phyloP scores from a whole-genome alignment of 2,797 vertebrate genomes.

The Chelon auratus region DNA sequence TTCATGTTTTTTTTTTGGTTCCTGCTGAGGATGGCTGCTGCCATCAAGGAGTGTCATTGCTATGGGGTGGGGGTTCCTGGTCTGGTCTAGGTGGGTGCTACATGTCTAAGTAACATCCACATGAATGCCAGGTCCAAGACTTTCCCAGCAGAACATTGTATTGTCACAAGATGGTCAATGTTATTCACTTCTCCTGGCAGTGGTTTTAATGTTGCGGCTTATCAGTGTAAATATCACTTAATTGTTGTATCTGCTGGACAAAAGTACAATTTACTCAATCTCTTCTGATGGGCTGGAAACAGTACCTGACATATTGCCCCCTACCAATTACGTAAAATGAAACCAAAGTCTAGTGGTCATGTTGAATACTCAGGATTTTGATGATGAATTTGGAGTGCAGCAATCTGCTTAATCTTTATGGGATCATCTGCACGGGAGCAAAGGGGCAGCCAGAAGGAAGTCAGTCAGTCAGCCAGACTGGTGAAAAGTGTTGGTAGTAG shows the following conservation, averaged over 20 bases:
- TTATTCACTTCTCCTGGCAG: no score
- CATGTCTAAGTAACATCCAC: no score
- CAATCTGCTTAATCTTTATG: neutral
- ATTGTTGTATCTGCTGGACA: slow-evolving; percentile 25
- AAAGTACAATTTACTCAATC: slow-evolving; percentile 19
- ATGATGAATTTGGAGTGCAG: neutral
- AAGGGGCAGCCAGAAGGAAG: neutral
- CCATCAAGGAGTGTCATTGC: no score
- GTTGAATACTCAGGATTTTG: slow-evolving; percentile 4
- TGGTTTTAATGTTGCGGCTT: no score
- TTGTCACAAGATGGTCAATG: no score
- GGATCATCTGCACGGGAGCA: neutral
- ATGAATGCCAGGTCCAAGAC: no score
- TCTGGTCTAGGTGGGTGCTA: no score
- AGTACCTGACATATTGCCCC: slow-evolving; percentile 3
- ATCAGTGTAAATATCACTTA: slow-evolving; percentile 6
- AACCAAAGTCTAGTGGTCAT: slow-evolving; percentile 4
- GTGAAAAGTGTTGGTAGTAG: neutral
- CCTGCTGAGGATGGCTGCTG: no score
- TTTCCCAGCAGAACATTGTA: no score
- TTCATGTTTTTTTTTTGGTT: no score
- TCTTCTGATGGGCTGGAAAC: slow-evolving; percentile 16
- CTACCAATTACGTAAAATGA: slow-evolving; percentile 2
- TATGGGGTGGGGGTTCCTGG: no score
- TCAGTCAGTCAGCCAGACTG: neutral